Percentiles rank a stretch among this genome's conserved stretches.
Conservation (phyloP, 2,888 invertebrate species). For the Harpalus rufipes region DNA sequence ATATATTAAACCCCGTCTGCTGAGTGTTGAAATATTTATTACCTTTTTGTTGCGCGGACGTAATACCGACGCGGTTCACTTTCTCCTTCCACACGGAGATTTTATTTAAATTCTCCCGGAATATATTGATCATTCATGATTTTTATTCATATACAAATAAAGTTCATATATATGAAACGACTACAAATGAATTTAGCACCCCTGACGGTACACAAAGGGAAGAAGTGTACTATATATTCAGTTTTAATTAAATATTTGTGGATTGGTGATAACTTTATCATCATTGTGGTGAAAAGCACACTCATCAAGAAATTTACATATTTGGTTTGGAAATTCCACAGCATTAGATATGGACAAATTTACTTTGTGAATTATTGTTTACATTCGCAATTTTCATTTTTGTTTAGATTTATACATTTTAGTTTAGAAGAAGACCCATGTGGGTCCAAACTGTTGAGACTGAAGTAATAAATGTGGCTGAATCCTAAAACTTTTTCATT, state of each 20-base stretch:
- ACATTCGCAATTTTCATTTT: background rate
- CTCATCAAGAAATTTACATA: background rate
- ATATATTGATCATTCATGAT: constrained; percentile 40
- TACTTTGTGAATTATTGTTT: background rate
- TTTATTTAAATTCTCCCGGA: constrained; percentile 17
- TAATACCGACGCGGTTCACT: constrained; percentile 10
- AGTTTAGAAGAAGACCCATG: no score
- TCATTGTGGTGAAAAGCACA: background rate
- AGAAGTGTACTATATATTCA: background rate
- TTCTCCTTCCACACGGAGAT: constrained; percentile 5
- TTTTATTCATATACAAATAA: constrained; percentile 32
- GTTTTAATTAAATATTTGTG: constrained; percentile 31
- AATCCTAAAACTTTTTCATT: no score
- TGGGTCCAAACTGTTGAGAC: no score
- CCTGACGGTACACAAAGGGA: background rate
- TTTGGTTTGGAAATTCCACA: background rate
- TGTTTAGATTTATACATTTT: background rate
- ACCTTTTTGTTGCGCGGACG: constrained; percentile 40
- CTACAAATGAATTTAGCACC: background rate
- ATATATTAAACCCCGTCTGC: constrained; percentile 48
- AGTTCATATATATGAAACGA: constrained; percentile 11
- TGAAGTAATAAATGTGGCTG: no score
- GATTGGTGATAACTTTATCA: constrained; percentile 1
- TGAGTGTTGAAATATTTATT: constrained; percentile 52
- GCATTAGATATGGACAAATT: background rate